Percentiles rank a stretch among this genome's conserved stretches.
Conservation (phyloP, 2,113 vertebrate genomes). For the Rhodinocichla rosea region DNA sequence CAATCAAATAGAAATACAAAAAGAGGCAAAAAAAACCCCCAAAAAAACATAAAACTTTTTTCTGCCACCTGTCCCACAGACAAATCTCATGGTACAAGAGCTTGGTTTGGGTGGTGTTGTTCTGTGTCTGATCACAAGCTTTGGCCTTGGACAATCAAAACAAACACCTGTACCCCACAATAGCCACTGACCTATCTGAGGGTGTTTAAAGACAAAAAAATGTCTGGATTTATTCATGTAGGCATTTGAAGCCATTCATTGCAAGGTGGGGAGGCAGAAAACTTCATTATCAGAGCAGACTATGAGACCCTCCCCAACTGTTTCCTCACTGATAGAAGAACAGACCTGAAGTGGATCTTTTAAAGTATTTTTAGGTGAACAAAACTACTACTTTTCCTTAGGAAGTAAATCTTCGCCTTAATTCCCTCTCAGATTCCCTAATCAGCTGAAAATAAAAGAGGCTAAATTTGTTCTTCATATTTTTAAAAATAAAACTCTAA, state of each 20-base stretch:
- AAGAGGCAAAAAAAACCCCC: neutral
- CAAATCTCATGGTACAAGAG: neutral
- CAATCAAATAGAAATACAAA: neutral
- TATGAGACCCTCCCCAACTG: neutral
- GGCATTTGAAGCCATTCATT: neutral
- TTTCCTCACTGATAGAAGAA: neutral
- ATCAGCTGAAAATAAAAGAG: neutral
- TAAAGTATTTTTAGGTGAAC: neutral
- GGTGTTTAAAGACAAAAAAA: neutral
- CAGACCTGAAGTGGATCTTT: neutral
- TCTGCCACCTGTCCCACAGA: neutral
- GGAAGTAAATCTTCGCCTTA: neutral
- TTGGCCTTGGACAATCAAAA: neutral
- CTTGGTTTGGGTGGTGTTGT: neutral
- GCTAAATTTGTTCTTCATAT: neutral
- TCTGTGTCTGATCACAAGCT: neutral
- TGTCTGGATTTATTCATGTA: fast-evolving
- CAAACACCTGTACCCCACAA: neutral
- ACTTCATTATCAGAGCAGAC: neutral
- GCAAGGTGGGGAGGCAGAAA: neutral
- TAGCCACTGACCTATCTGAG: neutral
- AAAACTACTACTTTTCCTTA: neutral
- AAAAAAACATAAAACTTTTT: neutral
- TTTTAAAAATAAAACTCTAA: neutral
- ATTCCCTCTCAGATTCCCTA: neutral